Evolutionary conservation across 2,888 invertebrate species (phyloP).

Genomic region (Nomada fabriciana): DNA sequence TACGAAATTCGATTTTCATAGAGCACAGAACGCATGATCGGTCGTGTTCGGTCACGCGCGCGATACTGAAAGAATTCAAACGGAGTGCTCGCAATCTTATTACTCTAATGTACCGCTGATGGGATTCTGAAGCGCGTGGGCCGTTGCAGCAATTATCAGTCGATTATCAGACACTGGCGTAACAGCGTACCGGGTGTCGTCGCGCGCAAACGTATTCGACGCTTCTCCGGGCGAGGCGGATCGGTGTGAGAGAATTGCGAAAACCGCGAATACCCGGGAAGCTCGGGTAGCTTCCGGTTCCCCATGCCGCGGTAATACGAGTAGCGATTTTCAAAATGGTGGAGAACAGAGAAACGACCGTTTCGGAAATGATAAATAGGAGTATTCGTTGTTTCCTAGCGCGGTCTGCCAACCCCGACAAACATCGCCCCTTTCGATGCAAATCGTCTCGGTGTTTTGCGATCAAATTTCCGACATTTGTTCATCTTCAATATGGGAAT

Average conservation of each 20-base stretch:
- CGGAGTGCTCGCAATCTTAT: conserved; percentile 46
- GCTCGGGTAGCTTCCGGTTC: conserved; percentile 66
- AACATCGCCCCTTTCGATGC: conserved; percentile 40
- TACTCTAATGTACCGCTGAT: conserved; percentile 56
- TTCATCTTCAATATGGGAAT: too few relatives aligned
- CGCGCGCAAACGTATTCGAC: conserved; percentile 58
- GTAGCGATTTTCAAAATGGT: conserved; percentile 70
- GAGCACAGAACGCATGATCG: conserved; percentile 6
- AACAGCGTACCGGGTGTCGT: conserved; percentile 46
- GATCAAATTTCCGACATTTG: conserved; percentile 11
- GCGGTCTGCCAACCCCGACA: conserved; percentile 29
- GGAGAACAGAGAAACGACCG: conserved; percentile 47
- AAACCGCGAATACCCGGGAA: conserved; percentile 69
- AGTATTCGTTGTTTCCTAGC: conserved; percentile 46
- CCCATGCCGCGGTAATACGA: conserved; percentile 62
- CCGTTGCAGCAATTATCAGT: conserved; percentile 62
- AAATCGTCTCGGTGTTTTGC: conserved; percentile 28
- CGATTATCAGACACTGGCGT: conserved; percentile 62
- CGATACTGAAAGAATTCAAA: conserved; percentile 37
- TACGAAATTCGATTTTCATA: conserved; percentile 16
- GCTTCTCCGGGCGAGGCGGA: conserved; percentile 33
- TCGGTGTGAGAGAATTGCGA: conserved; percentile 49
- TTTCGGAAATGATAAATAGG: conserved; percentile 65
- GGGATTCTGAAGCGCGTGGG: conserved; percentile 52
- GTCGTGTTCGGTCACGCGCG: neutral